Conservation (phyloP, 1,140 invertebrate species). For the Drosophila albomicans region DNA sequence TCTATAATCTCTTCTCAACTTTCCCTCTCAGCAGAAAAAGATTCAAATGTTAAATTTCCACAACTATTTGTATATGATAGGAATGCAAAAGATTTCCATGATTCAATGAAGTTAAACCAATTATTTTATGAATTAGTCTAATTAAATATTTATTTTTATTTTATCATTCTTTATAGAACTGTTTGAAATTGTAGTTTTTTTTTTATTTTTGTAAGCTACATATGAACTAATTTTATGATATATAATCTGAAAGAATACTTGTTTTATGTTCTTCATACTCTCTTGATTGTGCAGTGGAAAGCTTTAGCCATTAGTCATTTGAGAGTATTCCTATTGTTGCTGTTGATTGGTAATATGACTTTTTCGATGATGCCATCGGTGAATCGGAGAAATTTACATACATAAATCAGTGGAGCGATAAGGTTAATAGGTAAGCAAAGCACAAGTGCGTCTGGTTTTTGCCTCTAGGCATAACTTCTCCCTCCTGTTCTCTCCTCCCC, state of each 20-base stretch:
- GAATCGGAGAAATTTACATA: constrained; percentile 52
- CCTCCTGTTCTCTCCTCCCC: not conserved
- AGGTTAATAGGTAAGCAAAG: constrained; percentile 61
- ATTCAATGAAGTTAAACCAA: too few relatives aligned
- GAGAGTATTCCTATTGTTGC: constrained; percentile 22
- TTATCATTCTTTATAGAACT: too few relatives aligned
- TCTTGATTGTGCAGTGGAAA: not conserved
- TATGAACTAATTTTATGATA: too few relatives aligned
- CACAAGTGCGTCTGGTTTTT: constrained; percentile 9
- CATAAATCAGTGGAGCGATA: constrained; percentile 74
- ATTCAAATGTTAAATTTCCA: too few relatives aligned
- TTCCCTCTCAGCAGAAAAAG: not conserved
- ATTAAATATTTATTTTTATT: too few relatives aligned
- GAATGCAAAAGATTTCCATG: not conserved
- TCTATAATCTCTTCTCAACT: not conserved
- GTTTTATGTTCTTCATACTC: too few relatives aligned
- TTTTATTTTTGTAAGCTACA: too few relatives aligned
- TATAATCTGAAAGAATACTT: too few relatives aligned
- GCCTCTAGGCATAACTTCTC: not conserved
- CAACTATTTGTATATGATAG: constrained; percentile 27
- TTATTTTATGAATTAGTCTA: too few relatives aligned
- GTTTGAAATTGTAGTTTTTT: too few relatives aligned
- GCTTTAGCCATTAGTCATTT: constrained; percentile 33
- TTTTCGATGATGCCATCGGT: constrained; percentile 32
- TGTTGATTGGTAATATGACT: constrained; percentile 38